Conservation (phyloP, 37 sponge, comb jelly and placozoan genomes). For the Cliona cf. orientalis region DNA sequence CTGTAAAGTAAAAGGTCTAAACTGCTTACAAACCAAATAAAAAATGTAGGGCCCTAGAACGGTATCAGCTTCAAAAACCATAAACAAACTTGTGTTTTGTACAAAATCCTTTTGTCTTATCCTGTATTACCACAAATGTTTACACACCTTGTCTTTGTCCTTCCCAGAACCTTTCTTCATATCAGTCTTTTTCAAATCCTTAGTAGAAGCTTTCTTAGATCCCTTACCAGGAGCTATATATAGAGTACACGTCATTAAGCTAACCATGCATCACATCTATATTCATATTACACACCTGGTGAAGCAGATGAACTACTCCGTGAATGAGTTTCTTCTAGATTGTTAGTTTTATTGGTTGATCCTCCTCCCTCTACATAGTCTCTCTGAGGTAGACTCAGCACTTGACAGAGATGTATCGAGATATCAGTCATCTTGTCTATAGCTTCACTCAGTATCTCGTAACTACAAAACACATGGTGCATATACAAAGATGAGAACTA, state of each 20-base stretch:
- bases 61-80: too few relatives aligned
- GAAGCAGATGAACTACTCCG: conserved; percentile 1
- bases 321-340: not conserved
- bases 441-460: conserved; percentile 53
- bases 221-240: not conserved
- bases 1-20: too few relatives aligned
- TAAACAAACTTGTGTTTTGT: too few relatives aligned
- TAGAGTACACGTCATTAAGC: too few relatives aligned
- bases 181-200: too few relatives aligned
- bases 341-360: not conserved
- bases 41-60: too few relatives aligned
- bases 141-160: too few relatives aligned
- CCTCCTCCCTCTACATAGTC: conserved; percentile 8
- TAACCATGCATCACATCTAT: not conserved
- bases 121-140: too few relatives aligned
- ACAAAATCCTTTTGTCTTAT: too few relatives aligned
- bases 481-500: not conserved
- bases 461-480: conserved; percentile 19
- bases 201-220: not conserved
- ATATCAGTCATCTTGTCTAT: conserved; percentile 32
- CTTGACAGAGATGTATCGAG: conserved; percentile 38
- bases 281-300: conserved; percentile 15
- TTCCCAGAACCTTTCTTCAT: too few relatives aligned
- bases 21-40: too few relatives aligned
- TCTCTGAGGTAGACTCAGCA: conserved; percentile 52